These are phyloP conservation scores for Strix uralensis DNA, from an alignment of 2,113 vertebrate species.

Conservation along the genomic window DNA sequence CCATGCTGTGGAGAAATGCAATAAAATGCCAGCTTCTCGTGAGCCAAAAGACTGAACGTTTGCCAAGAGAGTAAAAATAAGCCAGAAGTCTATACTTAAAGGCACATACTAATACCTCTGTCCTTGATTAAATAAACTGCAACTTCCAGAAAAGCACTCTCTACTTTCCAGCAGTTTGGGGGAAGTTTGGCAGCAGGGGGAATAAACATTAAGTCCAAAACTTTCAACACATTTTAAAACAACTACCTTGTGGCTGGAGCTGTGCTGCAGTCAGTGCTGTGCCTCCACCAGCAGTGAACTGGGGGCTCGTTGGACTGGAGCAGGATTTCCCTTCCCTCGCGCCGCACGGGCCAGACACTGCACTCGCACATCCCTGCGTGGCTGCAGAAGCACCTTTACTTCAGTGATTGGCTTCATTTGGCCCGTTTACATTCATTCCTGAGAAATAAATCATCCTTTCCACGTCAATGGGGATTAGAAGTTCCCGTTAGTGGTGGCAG, in stretches of 20 bases:
- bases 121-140: conserved; percentile 8
- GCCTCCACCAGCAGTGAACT: accelerated
- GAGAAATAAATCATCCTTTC: background rate
- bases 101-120: background rate
- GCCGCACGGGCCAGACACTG: accelerated
- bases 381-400: background rate
- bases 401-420: background rate
- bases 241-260: background rate
- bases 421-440: background rate
- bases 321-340: accelerated
- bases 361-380: accelerated
- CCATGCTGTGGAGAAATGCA: background rate
- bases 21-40: background rate
- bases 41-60: background rate
- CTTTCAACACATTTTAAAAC: background rate
- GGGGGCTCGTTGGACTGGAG: background rate
- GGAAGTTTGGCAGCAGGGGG: background rate
- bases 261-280: background rate
- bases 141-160: background rate
- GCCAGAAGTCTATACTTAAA: background rate
- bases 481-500: accelerated
- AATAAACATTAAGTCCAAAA: background rate
- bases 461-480: accelerated
- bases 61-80: conserved; percentile 53
- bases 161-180: background rate